Conservation (phyloP, 2,888 invertebrate species). For the Ichneumoninae sp. region DNA sequence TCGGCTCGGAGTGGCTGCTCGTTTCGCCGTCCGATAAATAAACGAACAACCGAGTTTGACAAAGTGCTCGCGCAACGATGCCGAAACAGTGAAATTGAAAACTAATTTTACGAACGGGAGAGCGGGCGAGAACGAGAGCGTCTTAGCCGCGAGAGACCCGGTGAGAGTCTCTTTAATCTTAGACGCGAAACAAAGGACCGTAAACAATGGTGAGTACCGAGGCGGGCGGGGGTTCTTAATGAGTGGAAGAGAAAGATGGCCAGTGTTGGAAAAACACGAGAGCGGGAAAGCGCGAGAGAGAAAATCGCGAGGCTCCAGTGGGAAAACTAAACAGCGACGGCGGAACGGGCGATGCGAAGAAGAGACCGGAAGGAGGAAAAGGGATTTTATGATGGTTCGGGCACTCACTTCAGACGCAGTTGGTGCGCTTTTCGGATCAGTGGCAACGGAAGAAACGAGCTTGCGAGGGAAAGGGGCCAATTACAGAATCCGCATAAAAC, state of each 20-base stretch:
- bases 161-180: conserved; percentile 62
- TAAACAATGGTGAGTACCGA: conserved; percentile 64
- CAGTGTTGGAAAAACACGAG: neutral
- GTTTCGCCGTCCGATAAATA: neutral
- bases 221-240: conserved; percentile 36
- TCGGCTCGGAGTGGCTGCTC: neutral
- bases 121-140: neutral
- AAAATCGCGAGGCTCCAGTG: neutral
- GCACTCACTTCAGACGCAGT: conserved; percentile 6
- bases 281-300: conserved; percentile 29
- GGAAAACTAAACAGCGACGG: conserved; percentile 16
- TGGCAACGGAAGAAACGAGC: conserved; percentile 3
- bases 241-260: conserved; percentile 22
- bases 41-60: neutral
- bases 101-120: conserved; percentile 61
- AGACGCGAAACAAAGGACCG: conserved; percentile 61
- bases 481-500: conserved; percentile 38
- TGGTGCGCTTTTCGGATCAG: conserved; percentile 32
- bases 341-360: conserved; percentile 2
- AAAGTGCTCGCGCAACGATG: conserved; percentile 19
- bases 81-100: conserved; percentile 67
- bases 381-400: conserved; percentile 4
- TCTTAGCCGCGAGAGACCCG: neutral
- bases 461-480: conserved; percentile 38
- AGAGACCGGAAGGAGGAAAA: conserved; percentile 19